Evolutionary conservation across 2,797 vertebrate genomes (phyloP).

Genomic region (Notolabrus celidotus): DNA sequence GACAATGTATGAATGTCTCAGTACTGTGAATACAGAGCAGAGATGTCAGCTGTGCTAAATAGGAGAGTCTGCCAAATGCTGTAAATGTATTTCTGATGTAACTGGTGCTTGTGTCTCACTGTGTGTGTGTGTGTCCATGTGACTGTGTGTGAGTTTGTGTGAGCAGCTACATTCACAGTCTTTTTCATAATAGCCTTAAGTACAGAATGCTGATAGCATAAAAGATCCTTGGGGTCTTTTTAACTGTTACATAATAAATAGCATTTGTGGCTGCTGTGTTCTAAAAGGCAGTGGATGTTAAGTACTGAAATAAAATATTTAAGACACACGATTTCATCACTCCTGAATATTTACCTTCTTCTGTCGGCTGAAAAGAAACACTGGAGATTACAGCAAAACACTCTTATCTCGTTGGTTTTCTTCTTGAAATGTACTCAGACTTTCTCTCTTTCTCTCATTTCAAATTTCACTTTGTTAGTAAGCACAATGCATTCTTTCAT

Average conservation of each 20-base stretch:
- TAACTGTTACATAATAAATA: constrained; percentile 60
- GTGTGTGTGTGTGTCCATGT: constrained; percentile 1
- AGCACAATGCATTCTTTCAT: constrained; percentile 12
- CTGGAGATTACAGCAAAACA: not conserved
- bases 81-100: constrained; percentile 23
- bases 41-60: not conserved
- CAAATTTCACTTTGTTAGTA: constrained; percentile 4
- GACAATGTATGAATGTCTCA: constrained; percentile 23
- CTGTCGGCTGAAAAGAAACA: constrained; percentile 27
- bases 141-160: not conserved
- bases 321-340: constrained; percentile 52
- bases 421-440: not conserved
- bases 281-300: constrained; percentile 46
- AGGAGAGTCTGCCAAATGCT: not conserved
- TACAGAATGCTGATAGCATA: constrained; percentile 49
- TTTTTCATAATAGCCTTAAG: constrained; percentile 32
- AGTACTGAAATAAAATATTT: constrained; percentile 58
- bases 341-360: constrained; percentile 35
- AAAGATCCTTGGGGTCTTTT: constrained; percentile 61
- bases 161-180: constrained; percentile 9
- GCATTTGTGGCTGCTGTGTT: constrained; percentile 43
- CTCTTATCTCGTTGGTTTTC: not conserved
- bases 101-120: constrained; percentile 9
- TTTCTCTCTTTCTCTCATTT: not conserved
- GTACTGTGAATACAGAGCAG: constrained; percentile 28